Evolutionary conservation across 2,113 vertebrate species (phyloP).

Genomic region (Tautogolabrus adspersus): DNA sequence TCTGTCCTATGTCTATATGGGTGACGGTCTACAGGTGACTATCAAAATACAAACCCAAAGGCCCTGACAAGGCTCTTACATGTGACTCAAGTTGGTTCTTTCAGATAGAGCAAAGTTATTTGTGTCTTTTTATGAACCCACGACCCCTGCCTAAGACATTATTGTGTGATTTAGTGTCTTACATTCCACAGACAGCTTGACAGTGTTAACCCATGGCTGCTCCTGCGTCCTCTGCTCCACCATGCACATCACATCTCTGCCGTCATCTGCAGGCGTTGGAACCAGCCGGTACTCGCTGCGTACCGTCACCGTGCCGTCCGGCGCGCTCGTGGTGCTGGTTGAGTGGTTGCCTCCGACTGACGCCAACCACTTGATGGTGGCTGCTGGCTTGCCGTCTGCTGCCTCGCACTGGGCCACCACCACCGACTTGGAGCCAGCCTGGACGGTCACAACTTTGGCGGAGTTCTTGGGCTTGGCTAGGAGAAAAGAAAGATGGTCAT

Average conservation of each 20-base stretch:
- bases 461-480: slow-evolving; percentile 84
- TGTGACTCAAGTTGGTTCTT: background rate
- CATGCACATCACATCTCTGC: slow-evolving; percentile 76
- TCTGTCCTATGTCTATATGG: background rate
- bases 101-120: background rate
- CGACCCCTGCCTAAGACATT: too few species aligned
- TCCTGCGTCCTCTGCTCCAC: slow-evolving; percentile 78
- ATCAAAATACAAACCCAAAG: slow-evolving; percentile 9
- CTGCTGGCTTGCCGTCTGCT: slow-evolving; percentile 82
- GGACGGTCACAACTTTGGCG: slow-evolving; percentile 75
- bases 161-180: slow-evolving; percentile 30
- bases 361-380: slow-evolving; percentile 84
- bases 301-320: slow-evolving; percentile 84
- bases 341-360: slow-evolving; percentile 68
- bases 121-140: background rate
- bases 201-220: slow-evolving; percentile 47
- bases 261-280: slow-evolving; percentile 75
- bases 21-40: slow-evolving; percentile 7
- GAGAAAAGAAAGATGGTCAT: background rate
- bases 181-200: slow-evolving; percentile 83
- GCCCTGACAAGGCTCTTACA: background rate
- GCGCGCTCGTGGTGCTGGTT: slow-evolving; percentile 58
- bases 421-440: slow-evolving; percentile 62
- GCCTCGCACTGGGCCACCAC: slow-evolving; percentile 87
- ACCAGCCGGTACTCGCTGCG: slow-evolving; percentile 83